Evolutionary conservation across 2,888 invertebrate species (phyloP).

Genomic region (Empis livida): DNA sequence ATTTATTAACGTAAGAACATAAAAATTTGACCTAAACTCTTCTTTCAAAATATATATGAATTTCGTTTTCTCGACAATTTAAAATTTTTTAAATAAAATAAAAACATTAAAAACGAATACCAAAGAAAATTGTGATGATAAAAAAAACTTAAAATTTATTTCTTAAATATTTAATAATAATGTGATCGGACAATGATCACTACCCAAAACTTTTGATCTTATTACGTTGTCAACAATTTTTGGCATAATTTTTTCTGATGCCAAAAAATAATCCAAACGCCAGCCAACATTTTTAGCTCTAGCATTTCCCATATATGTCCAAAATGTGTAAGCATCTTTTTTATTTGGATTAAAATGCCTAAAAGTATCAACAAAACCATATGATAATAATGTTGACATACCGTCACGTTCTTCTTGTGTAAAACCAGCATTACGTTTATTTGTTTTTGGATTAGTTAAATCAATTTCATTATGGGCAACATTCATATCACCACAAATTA

Average conservation of each 20-base stretch:
- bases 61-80: too few species aligned
- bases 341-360: conserved; percentile 74
- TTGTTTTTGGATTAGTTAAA: conserved; percentile 85
- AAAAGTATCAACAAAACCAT: conserved; percentile 81
- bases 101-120: too few species aligned
- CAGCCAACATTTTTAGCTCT: conserved; percentile 89
- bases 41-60: too few species aligned
- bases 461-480: conserved; percentile 94
- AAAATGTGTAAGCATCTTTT: conserved; percentile 78
- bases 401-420: conserved; percentile 88
- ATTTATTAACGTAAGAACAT: too few species aligned
- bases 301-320: conserved; percentile 85
- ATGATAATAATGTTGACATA: conserved; percentile 67
- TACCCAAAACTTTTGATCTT: conserved; percentile 69
- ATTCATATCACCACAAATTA: conserved; percentile 95
- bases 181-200: conserved; percentile 92
- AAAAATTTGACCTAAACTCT: too few species aligned
- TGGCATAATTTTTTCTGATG: conserved; percentile 65
- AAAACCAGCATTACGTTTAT: conserved; percentile 89
- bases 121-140: too few species aligned
- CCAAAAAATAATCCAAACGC: conserved; percentile 91
- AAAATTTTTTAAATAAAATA: too few species aligned
- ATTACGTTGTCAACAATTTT: conserved; percentile 78
- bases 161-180: conserved; percentile 48
- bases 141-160: not conserved